phyloP scores from a whole-genome alignment of 92 coral and sea anemone genomes.

The Meandrina meandrites region DNA sequence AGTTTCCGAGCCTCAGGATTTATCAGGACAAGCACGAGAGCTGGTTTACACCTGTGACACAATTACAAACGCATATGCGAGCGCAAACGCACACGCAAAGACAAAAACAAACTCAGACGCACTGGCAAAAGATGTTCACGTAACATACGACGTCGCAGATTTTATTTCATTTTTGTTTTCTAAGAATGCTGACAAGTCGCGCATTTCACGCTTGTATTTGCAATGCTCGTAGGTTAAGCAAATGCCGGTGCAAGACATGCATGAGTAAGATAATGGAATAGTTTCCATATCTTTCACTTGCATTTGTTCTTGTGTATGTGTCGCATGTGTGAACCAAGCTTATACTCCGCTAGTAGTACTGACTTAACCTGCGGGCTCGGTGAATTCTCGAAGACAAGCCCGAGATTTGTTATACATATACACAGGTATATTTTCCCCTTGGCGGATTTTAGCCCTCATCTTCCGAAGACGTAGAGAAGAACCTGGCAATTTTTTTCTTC shows the following conservation, averaged over 20 bases:
- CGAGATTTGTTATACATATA: background rate
- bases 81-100: too few species aligned
- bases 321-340: background rate
- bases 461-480: slow-evolving; percentile 69
- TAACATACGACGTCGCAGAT: too few species aligned
- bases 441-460: slow-evolving; percentile 47
- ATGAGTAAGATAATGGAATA: background rate
- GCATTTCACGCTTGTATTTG: background rate
- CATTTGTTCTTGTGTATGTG: background rate
- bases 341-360: background rate
- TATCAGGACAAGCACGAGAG: background rate
- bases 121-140: too few species aligned
- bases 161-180: too few species aligned
- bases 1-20: background rate
- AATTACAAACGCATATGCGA: too few species aligned
- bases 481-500: slow-evolving; percentile 54
- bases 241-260: background rate
- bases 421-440: background rate
- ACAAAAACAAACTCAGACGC: too few species aligned
- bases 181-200: too few species aligned
- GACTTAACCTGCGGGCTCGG: background rate
- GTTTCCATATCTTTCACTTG: background rate
- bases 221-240: background rate
- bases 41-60: background rate
- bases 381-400: background rate